Conservation (phyloP, 2,113 vertebrate genomes). For the Solenodon paradoxus region DNA sequence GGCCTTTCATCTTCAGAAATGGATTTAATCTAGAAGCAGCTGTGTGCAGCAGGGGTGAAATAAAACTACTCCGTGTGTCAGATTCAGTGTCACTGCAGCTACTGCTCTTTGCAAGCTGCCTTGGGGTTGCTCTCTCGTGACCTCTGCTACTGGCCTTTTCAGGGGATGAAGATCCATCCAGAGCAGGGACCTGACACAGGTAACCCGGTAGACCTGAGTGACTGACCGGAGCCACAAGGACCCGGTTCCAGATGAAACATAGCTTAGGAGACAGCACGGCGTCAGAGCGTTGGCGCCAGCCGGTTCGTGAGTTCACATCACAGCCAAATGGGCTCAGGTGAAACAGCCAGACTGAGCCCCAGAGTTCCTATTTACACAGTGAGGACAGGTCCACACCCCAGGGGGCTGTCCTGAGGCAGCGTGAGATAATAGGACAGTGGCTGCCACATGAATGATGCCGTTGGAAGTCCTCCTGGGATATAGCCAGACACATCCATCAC, state of each 20-base stretch:
- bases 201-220: too few relatives aligned
- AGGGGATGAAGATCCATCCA: too few relatives aligned
- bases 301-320: not conserved
- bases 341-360: not conserved
- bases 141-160: not conserved
- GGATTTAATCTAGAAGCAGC: not conserved
- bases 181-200: too few relatives aligned
- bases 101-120: too few relatives aligned
- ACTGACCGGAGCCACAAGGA: too few relatives aligned
- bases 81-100: not conserved
- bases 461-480: not conserved
- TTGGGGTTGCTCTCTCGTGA: rapidly evolving
- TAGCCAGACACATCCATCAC: not conserved
- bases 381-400: not conserved
- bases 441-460: rapidly evolving
- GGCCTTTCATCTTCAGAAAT: not conserved
- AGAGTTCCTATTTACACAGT: not conserved
- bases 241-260: not conserved
- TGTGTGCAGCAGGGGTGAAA: not conserved
- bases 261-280: not conserved
- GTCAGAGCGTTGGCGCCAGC: not conserved
- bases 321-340: not conserved
- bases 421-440: rapidly evolving
- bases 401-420: not conserved
- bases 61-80: not conserved